phyloP scores from a whole-genome alignment of 2,797 vertebrate species.

The Hapalemur alaotrensis region DNA sequence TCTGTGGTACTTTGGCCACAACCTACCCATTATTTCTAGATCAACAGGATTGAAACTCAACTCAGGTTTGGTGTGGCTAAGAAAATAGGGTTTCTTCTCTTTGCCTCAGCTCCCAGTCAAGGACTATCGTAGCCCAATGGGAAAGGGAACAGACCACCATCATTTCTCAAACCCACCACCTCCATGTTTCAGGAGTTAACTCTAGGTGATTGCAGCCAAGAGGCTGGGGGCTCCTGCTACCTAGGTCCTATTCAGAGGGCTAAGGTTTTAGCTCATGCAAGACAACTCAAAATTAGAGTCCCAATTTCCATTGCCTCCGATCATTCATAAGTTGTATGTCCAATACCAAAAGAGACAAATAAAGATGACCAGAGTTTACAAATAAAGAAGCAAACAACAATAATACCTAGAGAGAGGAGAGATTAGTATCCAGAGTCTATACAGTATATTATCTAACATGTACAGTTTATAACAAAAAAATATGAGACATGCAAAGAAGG shows the following conservation, averaged over 20 bases:
- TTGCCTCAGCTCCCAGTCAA: background rate
- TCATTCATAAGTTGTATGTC: background rate
- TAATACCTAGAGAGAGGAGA: background rate
- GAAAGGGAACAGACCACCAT: background rate
- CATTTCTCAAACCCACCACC: background rate
- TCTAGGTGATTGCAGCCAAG: accelerated
- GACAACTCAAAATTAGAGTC: background rate
- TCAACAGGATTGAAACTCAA: background rate
- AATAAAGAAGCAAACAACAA: background rate
- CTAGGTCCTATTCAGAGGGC: background rate
- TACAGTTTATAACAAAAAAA: background rate
- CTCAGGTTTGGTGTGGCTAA: too few species aligned
- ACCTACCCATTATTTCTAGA: accelerated
- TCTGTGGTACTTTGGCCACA: background rate
- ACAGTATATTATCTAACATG: background rate
- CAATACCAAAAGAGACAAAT: background rate
- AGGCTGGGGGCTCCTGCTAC: background rate
- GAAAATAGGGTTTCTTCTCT: background rate
- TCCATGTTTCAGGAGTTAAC: background rate
- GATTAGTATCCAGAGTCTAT: background rate
- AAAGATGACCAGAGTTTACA: background rate
- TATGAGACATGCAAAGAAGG: background rate
- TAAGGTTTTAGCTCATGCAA: background rate
- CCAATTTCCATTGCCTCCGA: background rate
- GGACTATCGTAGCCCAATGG: accelerated